These are phyloP conservation scores for Otis tarda DNA, from an alignment of 2,113 vertebrate species.

Conservation along the genomic window DNA sequence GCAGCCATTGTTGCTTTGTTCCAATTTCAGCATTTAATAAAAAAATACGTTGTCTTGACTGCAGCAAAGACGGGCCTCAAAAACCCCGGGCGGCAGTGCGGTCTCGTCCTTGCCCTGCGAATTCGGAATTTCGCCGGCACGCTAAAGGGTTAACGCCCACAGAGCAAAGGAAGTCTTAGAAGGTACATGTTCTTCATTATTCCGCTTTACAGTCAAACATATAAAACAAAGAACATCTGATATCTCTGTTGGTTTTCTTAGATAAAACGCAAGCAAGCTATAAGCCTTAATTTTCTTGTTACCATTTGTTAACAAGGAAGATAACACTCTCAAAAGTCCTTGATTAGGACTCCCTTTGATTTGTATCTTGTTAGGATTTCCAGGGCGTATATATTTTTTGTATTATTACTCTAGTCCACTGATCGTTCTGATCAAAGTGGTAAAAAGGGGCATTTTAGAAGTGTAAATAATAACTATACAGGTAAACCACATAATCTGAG, in stretches of 20 bases:
- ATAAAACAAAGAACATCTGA: conserved; percentile 63
- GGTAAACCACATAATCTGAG: conserved; percentile 9
- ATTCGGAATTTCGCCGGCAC: neutral
- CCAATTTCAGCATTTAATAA: conserved; percentile 81
- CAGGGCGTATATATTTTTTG: conserved; percentile 39
- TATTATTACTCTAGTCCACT: conserved; percentile 45
- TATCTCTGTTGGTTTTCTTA: conserved; percentile 66
- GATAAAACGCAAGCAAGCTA: conserved; percentile 64
- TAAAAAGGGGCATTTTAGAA: conserved; percentile 40
- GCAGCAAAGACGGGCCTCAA: neutral
- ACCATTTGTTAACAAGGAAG: conserved; percentile 71
- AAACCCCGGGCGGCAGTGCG: neutral
- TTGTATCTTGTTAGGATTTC: conserved; percentile 59
- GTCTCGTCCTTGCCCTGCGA: neutral
- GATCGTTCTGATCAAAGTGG: conserved; percentile 29
- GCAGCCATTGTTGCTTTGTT: conserved; percentile 82
- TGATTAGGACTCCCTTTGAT: conserved; percentile 62
- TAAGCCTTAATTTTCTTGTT: conserved; percentile 72
- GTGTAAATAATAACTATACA: conserved; percentile 23
- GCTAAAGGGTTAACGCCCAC: conserved; percentile 33
- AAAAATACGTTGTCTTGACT: conserved; percentile 57
- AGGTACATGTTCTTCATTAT: conserved; percentile 33
- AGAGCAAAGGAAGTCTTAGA: conserved; percentile 4
- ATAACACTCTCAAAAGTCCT: conserved; percentile 67
- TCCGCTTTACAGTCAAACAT: conserved; percentile 51